Evolutionary conservation across 2,113 vertebrate genomes (phyloP).

Genomic region (Taurulus bubalis): DNA sequence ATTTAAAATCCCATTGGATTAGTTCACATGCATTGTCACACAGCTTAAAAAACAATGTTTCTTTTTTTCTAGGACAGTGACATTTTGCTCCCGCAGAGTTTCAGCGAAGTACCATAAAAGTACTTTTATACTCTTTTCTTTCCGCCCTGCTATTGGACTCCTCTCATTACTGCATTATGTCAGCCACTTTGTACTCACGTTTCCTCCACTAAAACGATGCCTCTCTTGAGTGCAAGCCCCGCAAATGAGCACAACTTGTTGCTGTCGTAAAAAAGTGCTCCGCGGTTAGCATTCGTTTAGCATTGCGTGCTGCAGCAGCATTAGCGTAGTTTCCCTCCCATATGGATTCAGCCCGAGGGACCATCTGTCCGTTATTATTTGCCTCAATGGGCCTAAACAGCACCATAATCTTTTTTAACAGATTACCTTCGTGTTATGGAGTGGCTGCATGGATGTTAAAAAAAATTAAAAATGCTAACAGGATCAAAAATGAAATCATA

Average conservation of each 20-base stretch:
- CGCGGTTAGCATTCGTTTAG: conserved; percentile 60
- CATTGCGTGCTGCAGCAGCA: conserved; percentile 69
- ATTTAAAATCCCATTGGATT: neutral
- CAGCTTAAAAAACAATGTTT: neutral
- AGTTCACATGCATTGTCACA: neutral
- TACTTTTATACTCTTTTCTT: neutral
- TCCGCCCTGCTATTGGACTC: neutral
- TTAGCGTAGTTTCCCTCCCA: conserved; percentile 69
- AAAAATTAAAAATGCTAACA: conserved; percentile 17
- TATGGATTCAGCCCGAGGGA: conserved; percentile 71
- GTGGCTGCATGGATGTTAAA: conserved; percentile 22
- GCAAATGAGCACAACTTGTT: conserved; percentile 18
- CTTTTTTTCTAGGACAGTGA: neutral
- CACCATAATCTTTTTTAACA: conserved; percentile 78
- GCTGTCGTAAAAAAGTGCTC: conserved; percentile 19
- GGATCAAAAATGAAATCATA: conserved; percentile 34
- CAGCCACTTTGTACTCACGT: conserved; percentile 4
- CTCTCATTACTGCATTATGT: neutral
- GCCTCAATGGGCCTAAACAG: conserved; percentile 72
- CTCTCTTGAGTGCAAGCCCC: conserved; percentile 10
- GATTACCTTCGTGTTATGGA: conserved; percentile 68
- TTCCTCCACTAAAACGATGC: neutral
- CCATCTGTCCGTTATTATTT: conserved; percentile 81
- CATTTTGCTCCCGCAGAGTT: neutral
- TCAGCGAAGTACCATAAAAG: neutral